Evolutionary conservation across 2,888 invertebrate genomes (phyloP).

Genomic region (Acanthacorydalis orientalis): DNA sequence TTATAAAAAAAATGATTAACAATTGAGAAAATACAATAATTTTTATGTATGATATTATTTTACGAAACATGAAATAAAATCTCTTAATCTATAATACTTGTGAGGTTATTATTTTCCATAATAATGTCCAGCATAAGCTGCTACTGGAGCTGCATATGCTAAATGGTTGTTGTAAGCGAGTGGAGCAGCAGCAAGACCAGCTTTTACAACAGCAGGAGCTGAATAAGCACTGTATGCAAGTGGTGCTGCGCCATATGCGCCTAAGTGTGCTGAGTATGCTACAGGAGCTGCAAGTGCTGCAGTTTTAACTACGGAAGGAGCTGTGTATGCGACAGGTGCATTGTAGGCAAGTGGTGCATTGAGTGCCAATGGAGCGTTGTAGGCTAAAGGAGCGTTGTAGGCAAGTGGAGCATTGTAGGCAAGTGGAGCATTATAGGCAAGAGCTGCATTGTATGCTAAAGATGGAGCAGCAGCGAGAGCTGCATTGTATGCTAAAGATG

Average conservation of each 20-base stretch:
- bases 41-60: too few relatives aligned
- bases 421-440: conserved; percentile 13
- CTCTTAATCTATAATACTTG: too few relatives aligned
- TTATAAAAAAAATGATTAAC: too few relatives aligned
- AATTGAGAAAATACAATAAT: too few relatives aligned
- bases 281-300: conserved; percentile 12
- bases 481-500: conserved; percentile 8
- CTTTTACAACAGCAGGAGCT: conserved; percentile 13
- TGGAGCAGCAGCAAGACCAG: conserved; percentile 1
- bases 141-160: neutral
- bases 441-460: conserved; percentile 18
- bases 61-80: too few relatives aligned
- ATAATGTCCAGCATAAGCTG: conserved; percentile 13
- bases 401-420: conserved; percentile 6
- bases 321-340: neutral
- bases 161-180: neutral
- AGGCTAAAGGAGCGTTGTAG: neutral
- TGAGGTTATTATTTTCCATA: too few relatives aligned
- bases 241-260: too few relatives aligned
- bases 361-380: conserved; percentile 1
- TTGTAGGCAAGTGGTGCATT: neutral
- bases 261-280: too few relatives aligned
- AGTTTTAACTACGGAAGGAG: too few relatives aligned
- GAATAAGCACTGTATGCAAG: neutral
- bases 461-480: conserved; percentile 6